Conservation (phyloP, 2,888 invertebrate genomes). For the Dioctria rufipes region DNA sequence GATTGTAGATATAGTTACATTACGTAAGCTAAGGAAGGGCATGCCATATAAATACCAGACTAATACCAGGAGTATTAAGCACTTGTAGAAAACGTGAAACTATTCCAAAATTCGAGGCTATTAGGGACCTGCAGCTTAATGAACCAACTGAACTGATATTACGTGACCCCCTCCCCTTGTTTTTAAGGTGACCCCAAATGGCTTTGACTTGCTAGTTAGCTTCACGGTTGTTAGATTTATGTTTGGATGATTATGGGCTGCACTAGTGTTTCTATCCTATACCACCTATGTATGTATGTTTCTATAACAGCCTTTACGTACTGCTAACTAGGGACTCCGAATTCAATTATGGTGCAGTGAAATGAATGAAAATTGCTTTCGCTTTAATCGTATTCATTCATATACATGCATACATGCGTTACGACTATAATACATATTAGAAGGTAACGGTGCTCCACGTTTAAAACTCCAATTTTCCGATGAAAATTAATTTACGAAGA, state of each 20-base stretch:
- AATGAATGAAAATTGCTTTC: constrained; percentile 45
- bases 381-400: constrained; percentile 37
- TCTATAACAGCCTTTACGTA: constrained; percentile 23
- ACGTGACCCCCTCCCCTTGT: constrained; percentile 34
- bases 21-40: not conserved
- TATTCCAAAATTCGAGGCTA: constrained; percentile 54
- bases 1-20: no score
- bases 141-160: constrained; percentile 50
- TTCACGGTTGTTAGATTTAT: constrained; percentile 46
- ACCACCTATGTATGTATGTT: not conserved
- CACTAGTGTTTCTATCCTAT: constrained; percentile 25
- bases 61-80: constrained; percentile 53
- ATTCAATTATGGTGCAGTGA: constrained; percentile 46
- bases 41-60: constrained; percentile 53
- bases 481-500: constrained; percentile 13
- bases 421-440: not conserved
- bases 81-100: constrained; percentile 56
- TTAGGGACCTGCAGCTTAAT: constrained; percentile 51
- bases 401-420: constrained; percentile 1
- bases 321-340: constrained; percentile 43
- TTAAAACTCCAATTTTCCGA: not conserved
- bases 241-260: constrained; percentile 29
- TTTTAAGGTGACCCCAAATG: constrained; percentile 46
- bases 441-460: not conserved
- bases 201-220: constrained; percentile 44